These are phyloP conservation scores for Colletes collaris DNA, from an alignment of 2,888 invertebrate species.

Conservation along the genomic window DNA sequence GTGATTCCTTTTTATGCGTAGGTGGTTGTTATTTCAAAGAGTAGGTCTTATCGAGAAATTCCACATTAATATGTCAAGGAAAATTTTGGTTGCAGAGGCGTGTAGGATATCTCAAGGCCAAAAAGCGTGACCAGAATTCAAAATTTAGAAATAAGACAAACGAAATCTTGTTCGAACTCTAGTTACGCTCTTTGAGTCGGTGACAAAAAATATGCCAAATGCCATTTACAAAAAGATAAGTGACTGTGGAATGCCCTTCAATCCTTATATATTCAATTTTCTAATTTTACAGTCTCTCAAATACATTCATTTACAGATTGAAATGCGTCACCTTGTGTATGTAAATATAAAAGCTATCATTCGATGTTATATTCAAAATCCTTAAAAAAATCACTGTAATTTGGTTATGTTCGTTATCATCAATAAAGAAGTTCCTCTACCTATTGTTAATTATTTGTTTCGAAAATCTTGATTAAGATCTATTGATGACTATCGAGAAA, in stretches of 20 bases:
- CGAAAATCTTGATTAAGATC: background rate
- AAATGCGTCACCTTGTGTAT: constrained; percentile 15
- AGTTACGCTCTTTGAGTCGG: background rate
- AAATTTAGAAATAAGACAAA: too few relatives aligned
- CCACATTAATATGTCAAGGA: too few relatives aligned
- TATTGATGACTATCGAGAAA: too few relatives aligned
- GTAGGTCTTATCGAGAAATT: background rate
- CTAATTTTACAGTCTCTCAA: background rate
- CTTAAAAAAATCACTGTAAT: constrained; percentile 4
- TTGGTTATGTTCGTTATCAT: constrained; percentile 3
- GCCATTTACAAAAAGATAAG: background rate
- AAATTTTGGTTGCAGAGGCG: too few relatives aligned
- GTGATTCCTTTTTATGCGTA: constrained; percentile 2
- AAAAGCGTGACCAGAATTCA: constrained; percentile 1
- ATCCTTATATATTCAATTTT: constrained; percentile 5
- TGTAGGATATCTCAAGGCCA: background rate
- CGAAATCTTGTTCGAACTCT: too few relatives aligned
- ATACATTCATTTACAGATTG: background rate
- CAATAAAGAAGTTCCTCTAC: constrained; percentile 24
- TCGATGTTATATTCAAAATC: constrained; percentile 2
- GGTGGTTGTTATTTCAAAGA: background rate
- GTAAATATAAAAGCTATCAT: constrained; percentile 38
- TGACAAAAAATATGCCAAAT: background rate
- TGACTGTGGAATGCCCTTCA: background rate
- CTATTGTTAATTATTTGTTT: background rate